Conservation (phyloP, 2,888 invertebrate genomes). For the Acronicta psi region DNA sequence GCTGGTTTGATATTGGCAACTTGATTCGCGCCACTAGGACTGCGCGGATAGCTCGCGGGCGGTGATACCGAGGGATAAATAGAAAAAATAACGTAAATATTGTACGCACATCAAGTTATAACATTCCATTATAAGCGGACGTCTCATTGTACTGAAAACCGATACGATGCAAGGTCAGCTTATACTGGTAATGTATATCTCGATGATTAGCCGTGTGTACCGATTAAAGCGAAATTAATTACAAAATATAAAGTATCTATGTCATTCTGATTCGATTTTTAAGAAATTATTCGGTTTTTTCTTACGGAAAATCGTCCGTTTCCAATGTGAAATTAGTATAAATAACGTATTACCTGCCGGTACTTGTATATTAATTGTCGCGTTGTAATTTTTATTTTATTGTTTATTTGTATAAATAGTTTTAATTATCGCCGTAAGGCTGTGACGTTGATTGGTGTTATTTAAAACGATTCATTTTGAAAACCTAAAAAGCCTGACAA, state of each 20-base stretch:
- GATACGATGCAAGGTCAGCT: no score
- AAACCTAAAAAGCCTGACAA: no score
- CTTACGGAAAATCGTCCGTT: neutral
- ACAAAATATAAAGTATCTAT: no score
- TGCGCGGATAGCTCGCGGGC: neutral
- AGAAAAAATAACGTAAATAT: neutral
- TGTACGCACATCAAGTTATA: no score
- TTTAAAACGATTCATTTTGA: neutral
- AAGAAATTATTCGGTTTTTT: no score
- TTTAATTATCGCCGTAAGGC: slow-evolving; percentile 15
- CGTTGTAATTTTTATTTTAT: slow-evolving; percentile 32
- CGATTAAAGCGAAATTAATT: no score
- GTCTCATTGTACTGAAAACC: no score
- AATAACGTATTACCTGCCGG: slow-evolving; percentile 32
- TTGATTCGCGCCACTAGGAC: neutral
- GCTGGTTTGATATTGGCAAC: slow-evolving; percentile 4
- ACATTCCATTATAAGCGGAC: no score
- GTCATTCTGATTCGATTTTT: no score
- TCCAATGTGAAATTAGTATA: slow-evolving; percentile 12
- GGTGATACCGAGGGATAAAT: neutral
- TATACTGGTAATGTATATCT: no score
- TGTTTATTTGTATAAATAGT: slow-evolving; percentile 53
- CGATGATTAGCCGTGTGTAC: no score
- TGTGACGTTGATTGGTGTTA: slow-evolving; percentile 42
- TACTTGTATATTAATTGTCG: slow-evolving; percentile 41